Base-by-base conservation (phyloP, 2,888 invertebrate genomes). In the Drosophila helvetica region DNA sequence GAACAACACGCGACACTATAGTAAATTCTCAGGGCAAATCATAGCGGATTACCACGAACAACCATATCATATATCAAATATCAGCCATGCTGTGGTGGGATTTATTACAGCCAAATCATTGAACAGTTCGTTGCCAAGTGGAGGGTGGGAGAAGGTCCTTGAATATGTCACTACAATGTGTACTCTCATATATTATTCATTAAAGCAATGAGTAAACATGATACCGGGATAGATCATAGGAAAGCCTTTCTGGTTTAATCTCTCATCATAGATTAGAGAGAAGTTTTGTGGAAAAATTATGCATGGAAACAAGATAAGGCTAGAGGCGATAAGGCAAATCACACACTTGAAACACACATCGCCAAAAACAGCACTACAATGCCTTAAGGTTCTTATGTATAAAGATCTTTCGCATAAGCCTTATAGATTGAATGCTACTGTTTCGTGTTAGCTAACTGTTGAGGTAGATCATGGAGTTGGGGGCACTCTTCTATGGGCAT, bases 11-110 rank as follows among this genome's bases (percentile, higher is more conserved):
- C 51, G 45, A 54, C 38, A 27, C 43, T 46, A 64, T 55, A 64
- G 27, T 50, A 45, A 54, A 62, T 55, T 17, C 45, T 54, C 25
- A 33, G 43, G 42, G 27, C 42, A 17, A 68, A 78, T 80, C 75
- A 75, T 70, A 56, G 30, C 45, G 53, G n/a, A 84, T 78, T 76
- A 84, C 15, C 38, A 22, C 45, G 27, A 63, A 17, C 27, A 43
- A 38, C 33, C 42, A 46, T 25, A 30, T 12, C 57, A 47, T 48
- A 52, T 53, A 66, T 48, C 17, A 53, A 22, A 19, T 45, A 19
- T 38, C 46, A 48, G 30, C 30, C n/a, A n/a, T 25, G 27, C 67
- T 67, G 55, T 48, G 15, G n/a, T 47, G 22, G 9, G 22, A 68
- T 66, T 66, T 66, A 66, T 66, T 30, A 12, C 51, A 54, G 53